phyloP scores from a whole-genome alignment of 2,888 invertebrate species.

The Polydrusus pterygomalis region DNA sequence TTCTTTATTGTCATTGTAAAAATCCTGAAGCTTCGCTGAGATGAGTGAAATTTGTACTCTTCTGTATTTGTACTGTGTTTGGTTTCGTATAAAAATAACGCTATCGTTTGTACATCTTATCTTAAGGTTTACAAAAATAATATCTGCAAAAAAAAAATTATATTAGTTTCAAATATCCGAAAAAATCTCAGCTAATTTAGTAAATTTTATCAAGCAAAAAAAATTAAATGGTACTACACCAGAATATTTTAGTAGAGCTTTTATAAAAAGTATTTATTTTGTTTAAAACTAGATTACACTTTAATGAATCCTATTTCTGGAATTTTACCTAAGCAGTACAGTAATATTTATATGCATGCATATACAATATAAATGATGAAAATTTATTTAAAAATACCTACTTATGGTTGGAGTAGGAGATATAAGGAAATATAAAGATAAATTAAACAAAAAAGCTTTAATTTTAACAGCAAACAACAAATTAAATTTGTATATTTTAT shows the following conservation, averaged over 20 bases:
- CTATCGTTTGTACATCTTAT: slow-evolving; percentile 64
- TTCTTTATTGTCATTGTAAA: slow-evolving; percentile 51
- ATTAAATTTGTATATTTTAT: background rate
- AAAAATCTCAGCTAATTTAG: background rate
- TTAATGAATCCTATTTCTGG: no score
- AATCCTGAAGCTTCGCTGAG: slow-evolving; percentile 70
- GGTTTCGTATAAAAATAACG: slow-evolving; percentile 69
- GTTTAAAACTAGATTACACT: no score
- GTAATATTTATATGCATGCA: no score
- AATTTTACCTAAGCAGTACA: no score
- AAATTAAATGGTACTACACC: no score
- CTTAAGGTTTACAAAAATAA: slow-evolving; percentile 66
- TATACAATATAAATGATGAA: no score
- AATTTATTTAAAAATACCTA: no score
- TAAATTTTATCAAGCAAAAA: no score
- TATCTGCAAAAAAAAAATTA: slow-evolving; percentile 65
- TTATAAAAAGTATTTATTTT: no score
- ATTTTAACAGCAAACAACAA: no score
- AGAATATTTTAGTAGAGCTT: no score
- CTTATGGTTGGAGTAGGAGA: no score
- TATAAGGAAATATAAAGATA: slow-evolving; percentile 15
- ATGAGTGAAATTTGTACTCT: slow-evolving; percentile 69
- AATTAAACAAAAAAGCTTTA: slow-evolving; percentile 17
- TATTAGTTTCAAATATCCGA: background rate
- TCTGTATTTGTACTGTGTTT: slow-evolving; percentile 70